Evolutionary conservation across 2,888 invertebrate genomes (phyloP), one percentile per base, ranked within the genome.

Genomic region (Galeopsomyia nigrocyanea): DNA sequence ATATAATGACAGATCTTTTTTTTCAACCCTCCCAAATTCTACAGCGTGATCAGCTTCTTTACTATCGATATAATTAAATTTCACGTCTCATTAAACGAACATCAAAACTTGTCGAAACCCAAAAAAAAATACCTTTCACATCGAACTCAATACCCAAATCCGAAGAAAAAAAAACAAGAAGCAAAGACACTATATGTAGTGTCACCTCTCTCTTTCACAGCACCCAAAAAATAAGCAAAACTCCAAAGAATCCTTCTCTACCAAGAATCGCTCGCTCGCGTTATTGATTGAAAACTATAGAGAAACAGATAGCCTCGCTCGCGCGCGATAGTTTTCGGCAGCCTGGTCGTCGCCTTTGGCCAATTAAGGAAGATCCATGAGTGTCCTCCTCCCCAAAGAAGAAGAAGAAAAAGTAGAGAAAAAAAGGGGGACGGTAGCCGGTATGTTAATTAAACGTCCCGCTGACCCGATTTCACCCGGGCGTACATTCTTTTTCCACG

Each of bases 391-490:
- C 53, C n/a, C n/a, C n/a, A n/a, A n/a, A n/a, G 17, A 53, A 19
- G 53, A 53, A 39, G 10, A 13, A 39, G 13, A 39, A 39, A 10
- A 39, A 39, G 13, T 39, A 39, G 39, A 39, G 26, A 26, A 26
- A 26, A 26, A 26, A 26, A 19, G 53, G 51, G n/a, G 17, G 17
- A 3, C 50, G 56, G 65, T 68, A 74, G 68, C 68, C 56, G 69
- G 71, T 69, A 75, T 71, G 68, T 75, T 75, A 75, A 71, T 75
- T 75, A 71, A 69, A 71, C 70, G 82, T 77, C 81, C 81, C 78
- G 81, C 79, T 82, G 82, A 83, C 83, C 82, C 76, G 79, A 79
- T 81, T 82, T 79, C 77, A 73, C 73, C 67, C 22, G 53, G 57
- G 31, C 46, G 57, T 64, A 65, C 61, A 69, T 66, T 69, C 65